Base-by-base conservation (phyloP, 2,113 vertebrate species). In the Ranitomeya variabilis region DNA sequence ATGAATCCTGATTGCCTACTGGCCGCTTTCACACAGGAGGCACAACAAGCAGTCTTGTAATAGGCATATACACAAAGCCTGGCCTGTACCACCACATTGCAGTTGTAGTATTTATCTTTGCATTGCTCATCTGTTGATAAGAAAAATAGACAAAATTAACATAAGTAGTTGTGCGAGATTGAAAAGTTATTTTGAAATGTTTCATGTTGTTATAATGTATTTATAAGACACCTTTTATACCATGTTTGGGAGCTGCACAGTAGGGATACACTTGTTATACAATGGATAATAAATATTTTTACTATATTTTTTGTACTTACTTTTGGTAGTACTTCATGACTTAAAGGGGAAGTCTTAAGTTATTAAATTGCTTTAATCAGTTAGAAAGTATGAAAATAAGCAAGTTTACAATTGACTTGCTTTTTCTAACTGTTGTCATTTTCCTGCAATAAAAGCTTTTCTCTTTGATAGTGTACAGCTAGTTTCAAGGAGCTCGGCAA, bases 11-110 rank as follows among this genome's bases (percentile, higher is more conserved):
- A 64, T 0, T 95, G 96, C 91, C 95, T 95, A 91, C 93, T 95
- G 18, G 96, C 94, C 90, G 94, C 96, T 0, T 95, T 95, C 0
- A 94, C 93, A 57, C 98, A 99, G 0, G 98, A 98, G 0, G 95
- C 96, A 0, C 98, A 99, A 90, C 98, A 99, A 6, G 96, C 95
- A 0, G 93, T 96, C 93, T 97, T 96, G 95, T 99, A 99, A 83
- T 99, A 99, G 89, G 96, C 96, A 87, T 99, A 99, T 89, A 99
- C 97, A 0, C 98, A 99, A 31, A 99, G 97, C 12, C 97, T 96
- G 3, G 98, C 98, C 92, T 99, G 98, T 11, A 98, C 97, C 91
- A 99, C 98, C 93, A 99, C 97, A 0, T 98, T 98, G 94, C 98
- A 99, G 92, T 99, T 99, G 93, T 96, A 99, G 92, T 98, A 97